Evolutionary conservation across 2,113 vertebrate species (phyloP), one percentile per base, ranked within the genome.

Genomic region (Colossoma macropomum): DNA sequence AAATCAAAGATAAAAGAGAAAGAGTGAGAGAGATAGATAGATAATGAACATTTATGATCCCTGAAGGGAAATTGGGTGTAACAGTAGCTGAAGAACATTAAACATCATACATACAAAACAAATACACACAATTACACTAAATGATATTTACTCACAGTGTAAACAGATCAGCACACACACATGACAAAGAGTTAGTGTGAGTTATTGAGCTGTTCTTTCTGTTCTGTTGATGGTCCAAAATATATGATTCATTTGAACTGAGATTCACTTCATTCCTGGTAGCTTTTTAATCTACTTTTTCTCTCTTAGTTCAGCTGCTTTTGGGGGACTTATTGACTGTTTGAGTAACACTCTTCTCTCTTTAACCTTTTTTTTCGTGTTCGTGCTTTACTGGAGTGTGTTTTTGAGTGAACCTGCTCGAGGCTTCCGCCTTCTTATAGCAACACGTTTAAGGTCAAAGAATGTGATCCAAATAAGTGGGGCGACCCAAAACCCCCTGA

Each of bases 391-490:
- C 2, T 1, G 11, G 21, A 56, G 27, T 34, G 59, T 78, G 60
- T 23, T 23, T 66, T 19, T 52, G 38, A 45, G 23, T 60, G 13
- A 15, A 0, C 19, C n/a, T 59, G 72, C 66, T 48, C 60, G 1
- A 28, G 52, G 25, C 48, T 50, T 30, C 72, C 56, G 30, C 65
- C 52, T 41, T 41, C n/a, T 48, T 30, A 45, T 11, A 73, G 68
- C 45, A 38, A 11, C 62, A 59, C 62, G 13, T 77, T 60, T 60
- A 34, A 60, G 81, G 63, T 75, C 32, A 54, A 76, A 82, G 62
- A 76, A 82, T 82, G 79, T n/a, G 70, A 65, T 48, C 59, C 15
- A 4, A 50, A 82, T 54, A 75, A 75, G 45, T 60, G 56, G 48
- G 50, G 50, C 69, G 63, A 56, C 52, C 5, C 19, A 59, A 65